These are phyloP conservation scores for Aphis craccivora DNA, from an alignment of 1,140 invertebrate species.

Conservation along the genomic window DNA sequence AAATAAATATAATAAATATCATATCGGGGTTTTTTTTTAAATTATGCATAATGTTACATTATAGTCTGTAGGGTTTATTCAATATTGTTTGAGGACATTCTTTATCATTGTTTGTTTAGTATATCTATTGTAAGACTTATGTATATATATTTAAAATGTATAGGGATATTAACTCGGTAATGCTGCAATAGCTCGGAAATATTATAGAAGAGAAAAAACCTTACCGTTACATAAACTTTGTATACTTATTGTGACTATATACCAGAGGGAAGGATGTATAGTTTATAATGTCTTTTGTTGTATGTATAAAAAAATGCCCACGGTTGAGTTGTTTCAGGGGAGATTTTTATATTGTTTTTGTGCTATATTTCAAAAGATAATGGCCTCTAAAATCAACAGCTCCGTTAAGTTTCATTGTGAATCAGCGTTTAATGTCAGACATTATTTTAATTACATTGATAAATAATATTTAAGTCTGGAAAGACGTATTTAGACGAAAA, in stretches of 20 bases:
- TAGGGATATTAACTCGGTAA: constrained; percentile 22
- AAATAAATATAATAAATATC: constrained; percentile 28
- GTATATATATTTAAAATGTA: constrained; percentile 35
- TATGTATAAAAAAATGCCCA: constrained; percentile 8
- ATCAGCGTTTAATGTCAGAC: constrained; percentile 16
- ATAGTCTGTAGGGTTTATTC: constrained; percentile 44
- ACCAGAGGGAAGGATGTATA: not conserved
- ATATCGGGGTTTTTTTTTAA: constrained; percentile 27
- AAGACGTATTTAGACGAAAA: constrained; percentile 19
- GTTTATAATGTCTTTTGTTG: constrained; percentile 36
- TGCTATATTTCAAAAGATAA: constrained; percentile 49
- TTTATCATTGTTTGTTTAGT: constrained; percentile 35
- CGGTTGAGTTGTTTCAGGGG: constrained; percentile 40
- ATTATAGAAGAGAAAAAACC: constrained; percentile 40
- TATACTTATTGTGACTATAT: constrained; percentile 27
- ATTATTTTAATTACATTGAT: constrained; percentile 46
- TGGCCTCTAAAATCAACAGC: constrained; percentile 43
- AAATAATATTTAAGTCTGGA: constrained; percentile 22
- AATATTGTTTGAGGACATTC: constrained; percentile 34
- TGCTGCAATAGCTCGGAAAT: not conserved
- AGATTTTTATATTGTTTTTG: constrained; percentile 47
- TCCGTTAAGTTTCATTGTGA: constrained; percentile 24
- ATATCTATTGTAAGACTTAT: constrained; percentile 17
- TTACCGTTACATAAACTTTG: constrained; percentile 41
- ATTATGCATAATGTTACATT: constrained; percentile 37